phyloP scores from a whole-genome alignment of 1,140 invertebrate species.

The Drosophila prosaltans region DNA sequence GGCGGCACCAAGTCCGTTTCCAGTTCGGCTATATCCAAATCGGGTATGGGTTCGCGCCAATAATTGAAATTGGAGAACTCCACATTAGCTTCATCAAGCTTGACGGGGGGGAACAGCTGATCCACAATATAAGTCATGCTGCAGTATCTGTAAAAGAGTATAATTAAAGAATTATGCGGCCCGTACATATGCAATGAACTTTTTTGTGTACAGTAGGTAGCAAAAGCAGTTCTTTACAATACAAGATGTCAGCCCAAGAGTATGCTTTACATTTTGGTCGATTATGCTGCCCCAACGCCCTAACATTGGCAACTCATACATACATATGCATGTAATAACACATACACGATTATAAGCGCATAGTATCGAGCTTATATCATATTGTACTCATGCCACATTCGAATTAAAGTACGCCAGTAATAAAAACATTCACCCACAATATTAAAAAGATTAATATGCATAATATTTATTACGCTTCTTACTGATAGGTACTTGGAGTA shows the following conservation, averaged over 20 bases:
- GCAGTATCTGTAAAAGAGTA: slow-evolving; percentile 89
- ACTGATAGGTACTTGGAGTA: background rate
- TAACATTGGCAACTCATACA: slow-evolving; percentile 30
- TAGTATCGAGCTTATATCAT: too few relatives aligned
- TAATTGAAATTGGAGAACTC: slow-evolving; percentile 95
- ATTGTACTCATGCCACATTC: slow-evolving; percentile 22
- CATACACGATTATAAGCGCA: background rate
- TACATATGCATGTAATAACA: background rate
- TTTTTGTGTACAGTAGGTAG: background rate
- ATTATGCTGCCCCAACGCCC: slow-evolving; percentile 27
- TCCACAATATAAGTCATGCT: slow-evolving; percentile 97
- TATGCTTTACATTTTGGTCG: slow-evolving; percentile 7
- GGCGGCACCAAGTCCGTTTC: slow-evolving; percentile 50
- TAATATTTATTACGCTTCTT: slow-evolving; percentile 8
- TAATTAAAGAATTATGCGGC: background rate
- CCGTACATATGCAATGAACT: background rate
- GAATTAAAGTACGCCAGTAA: slow-evolving; percentile 2
- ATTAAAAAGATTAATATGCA: background rate
- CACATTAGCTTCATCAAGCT: slow-evolving; percentile 87
- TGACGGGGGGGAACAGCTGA: slow-evolving; percentile 93
- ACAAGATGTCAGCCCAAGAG: slow-evolving; percentile 11
- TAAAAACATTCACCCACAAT: slow-evolving; percentile 1
- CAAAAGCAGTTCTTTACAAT: background rate
- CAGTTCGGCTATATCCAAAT: slow-evolving; percentile 67
- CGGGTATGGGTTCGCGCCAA: slow-evolving; percentile 94